Conservation (phyloP, 2,888 invertebrate species). For the Drosophila paramelanica region DNA sequence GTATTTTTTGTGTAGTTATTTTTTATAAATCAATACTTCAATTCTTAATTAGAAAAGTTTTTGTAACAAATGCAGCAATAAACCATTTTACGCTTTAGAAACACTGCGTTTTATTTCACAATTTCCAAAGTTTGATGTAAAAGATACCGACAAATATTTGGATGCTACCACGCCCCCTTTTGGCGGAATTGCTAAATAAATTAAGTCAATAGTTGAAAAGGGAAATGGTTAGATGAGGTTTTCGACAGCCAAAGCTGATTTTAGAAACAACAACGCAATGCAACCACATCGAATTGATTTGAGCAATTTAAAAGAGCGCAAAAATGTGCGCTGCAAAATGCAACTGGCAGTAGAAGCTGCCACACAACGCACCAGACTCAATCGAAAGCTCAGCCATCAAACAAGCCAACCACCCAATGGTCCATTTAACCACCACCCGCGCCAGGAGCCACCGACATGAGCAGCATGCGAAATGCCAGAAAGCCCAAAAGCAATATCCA, state of each 20-base stretch:
- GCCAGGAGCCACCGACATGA: conserved; percentile 31
- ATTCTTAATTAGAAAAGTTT: no score
- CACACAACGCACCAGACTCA: conserved; percentile 29
- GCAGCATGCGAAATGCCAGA: conserved; percentile 62
- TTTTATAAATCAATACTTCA: no score
- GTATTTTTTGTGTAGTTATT: no score
- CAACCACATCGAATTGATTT: conserved; percentile 78
- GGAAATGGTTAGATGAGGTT: conserved; percentile 8
- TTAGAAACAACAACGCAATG: conserved; percentile 45
- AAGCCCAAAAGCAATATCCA: conserved; percentile 62
- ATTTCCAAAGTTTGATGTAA: not conserved
- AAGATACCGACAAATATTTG: conserved; percentile 15
- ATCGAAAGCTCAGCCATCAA: conserved; percentile 1
- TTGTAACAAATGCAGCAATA: no score
- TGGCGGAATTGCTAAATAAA: conserved; percentile 57
- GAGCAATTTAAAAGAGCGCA: conserved; percentile 65
- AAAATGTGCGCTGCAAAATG: conserved; percentile 66
- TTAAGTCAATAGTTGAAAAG: conserved; percentile 56
- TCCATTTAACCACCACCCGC: conserved; percentile 13
- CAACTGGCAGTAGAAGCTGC: conserved; percentile 57
- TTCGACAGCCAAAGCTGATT: conserved; percentile 44
- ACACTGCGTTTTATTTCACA: not conserved
- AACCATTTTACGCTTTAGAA: no score
- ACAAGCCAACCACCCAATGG: conserved; percentile 7
- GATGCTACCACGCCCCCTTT: not conserved